phyloP scores from a whole-genome alignment of 2,797 vertebrate genomes.

The Vultur gryphus region DNA sequence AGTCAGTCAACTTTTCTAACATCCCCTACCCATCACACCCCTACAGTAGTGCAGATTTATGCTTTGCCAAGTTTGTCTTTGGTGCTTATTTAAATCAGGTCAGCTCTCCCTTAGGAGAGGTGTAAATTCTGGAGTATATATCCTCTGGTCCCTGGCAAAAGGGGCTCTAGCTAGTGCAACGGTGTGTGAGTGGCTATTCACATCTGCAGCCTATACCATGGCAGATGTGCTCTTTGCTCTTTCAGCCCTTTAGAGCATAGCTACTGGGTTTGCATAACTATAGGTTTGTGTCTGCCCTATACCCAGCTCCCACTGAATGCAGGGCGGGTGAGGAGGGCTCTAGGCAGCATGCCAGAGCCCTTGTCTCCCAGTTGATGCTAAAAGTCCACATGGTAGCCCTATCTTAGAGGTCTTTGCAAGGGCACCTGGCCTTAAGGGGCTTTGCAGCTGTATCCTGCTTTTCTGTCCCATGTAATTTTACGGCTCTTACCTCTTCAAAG shows the following conservation, averaged over 20 bases:
- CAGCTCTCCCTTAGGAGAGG: background rate
- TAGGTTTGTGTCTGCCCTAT: background rate
- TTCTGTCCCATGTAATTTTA: background rate
- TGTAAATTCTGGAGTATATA: background rate
- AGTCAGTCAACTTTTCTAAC: background rate
- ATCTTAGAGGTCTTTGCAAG: background rate
- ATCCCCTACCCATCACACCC: background rate
- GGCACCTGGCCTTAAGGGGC: background rate
- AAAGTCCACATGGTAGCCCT: background rate
- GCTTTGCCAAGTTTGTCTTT: background rate
- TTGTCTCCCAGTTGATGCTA: background rate
- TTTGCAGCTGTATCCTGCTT: background rate
- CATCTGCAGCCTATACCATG: background rate
- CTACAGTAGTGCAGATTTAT: background rate
- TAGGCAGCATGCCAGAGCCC: background rate
- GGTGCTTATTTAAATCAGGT: background rate
- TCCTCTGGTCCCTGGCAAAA: background rate
- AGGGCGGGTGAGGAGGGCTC: fast-evolving
- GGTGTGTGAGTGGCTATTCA: background rate
- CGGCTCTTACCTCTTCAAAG: conserved; percentile 87
- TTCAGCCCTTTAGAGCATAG: background rate
- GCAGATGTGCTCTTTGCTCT: background rate
- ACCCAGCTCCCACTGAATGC: background rate
- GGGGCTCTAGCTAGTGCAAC: background rate
- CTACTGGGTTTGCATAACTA: background rate